Percentiles rank a stretch among this genome's conserved stretches.
Evolutionary conservation across 2,888 invertebrate genomes (phyloP).

Genomic region (Fragum fragum): DNA sequence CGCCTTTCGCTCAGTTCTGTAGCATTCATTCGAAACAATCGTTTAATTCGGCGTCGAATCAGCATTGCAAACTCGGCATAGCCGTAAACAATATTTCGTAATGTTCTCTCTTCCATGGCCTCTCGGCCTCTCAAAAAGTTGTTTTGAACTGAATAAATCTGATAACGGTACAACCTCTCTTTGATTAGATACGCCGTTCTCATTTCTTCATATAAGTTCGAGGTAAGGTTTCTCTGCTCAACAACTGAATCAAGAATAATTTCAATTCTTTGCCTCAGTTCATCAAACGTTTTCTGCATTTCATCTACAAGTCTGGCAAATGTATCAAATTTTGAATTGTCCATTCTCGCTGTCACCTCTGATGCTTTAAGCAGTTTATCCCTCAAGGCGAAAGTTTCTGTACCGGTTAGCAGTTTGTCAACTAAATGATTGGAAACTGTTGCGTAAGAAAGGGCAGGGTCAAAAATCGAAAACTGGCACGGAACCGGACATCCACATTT

Average conservation of each 20-base stretch:
- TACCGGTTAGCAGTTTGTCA: slow-evolving; percentile 66
- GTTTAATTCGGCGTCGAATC: slow-evolving; percentile 53
- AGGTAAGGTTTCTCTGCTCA: slow-evolving; percentile 52
- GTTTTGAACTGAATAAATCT: slow-evolving; percentile 72
- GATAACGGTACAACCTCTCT: slow-evolving; percentile 71
- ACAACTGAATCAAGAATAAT: slow-evolving; percentile 54
- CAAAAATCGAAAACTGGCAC: slow-evolving; percentile 75
- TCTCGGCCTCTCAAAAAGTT: slow-evolving; percentile 78
- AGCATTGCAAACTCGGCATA: slow-evolving; percentile 74
- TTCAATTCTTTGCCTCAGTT: slow-evolving; percentile 52
- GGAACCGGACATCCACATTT: slow-evolving; percentile 78
- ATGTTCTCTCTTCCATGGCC: slow-evolving; percentile 80
- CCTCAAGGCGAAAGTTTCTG: slow-evolving; percentile 48
- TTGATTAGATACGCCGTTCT: slow-evolving; percentile 61
- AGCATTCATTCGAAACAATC: slow-evolving; percentile 34
- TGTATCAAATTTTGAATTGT: slow-evolving; percentile 48
- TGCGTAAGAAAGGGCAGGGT: slow-evolving; percentile 79
- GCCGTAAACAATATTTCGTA: slow-evolving; percentile 69
- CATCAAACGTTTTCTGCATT: slow-evolving; percentile 42
- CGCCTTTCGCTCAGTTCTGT: slow-evolving; percentile 32
- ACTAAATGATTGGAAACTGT: slow-evolving; percentile 75
- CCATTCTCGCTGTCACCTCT: slow-evolving; percentile 74
- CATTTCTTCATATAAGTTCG: slow-evolving; percentile 49
- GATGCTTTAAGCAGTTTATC: slow-evolving; percentile 59
- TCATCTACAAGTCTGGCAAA: slow-evolving; percentile 48